A percentile compares a stretch with the other conserved stretches of the same genome.
phyloP scores from a whole-genome alignment of 2,113 vertebrate species.

The Chrysemys picta region DNA sequence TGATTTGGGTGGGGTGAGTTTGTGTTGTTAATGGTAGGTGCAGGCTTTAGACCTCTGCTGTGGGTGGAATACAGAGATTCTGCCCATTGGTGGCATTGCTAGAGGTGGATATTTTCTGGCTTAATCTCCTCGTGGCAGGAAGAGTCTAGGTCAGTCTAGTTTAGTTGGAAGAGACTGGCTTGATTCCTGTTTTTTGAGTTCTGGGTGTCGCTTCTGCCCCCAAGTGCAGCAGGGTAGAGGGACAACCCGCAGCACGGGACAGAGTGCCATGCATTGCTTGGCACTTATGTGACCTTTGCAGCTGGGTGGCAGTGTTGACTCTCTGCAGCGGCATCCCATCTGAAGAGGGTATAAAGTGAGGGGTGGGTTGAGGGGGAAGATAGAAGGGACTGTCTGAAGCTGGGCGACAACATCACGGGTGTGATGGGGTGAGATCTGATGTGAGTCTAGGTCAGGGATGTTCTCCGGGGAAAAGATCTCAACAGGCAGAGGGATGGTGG shows the following conservation, averaged over 20 bases:
- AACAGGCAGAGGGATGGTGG: too few species aligned
- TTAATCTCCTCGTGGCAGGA: neutral
- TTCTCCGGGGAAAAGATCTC: neutral
- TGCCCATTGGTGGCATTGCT: neutral
- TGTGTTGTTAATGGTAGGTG: rapidly evolving
- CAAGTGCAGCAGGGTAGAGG: neutral
- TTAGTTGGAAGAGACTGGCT: neutral
- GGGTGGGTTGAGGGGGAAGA: neutral
- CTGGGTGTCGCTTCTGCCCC: neutral
- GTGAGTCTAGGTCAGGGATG: neutral
- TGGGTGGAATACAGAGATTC: neutral
- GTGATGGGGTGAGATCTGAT: too few species aligned
- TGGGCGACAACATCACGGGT: neutral
- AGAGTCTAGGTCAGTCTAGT: neutral
- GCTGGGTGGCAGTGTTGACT: neutral
- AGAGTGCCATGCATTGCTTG: neutral
- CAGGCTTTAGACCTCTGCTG: neutral
- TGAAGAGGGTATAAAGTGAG: neutral
- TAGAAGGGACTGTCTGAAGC: too few species aligned
- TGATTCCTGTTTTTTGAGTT: too few species aligned
- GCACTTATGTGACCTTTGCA: neutral
- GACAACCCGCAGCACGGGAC: too few species aligned
- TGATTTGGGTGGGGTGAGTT: too few species aligned
- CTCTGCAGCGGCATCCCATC: neutral
- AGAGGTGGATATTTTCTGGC: neutral